Percentiles rank a stretch among this genome's conserved stretches.
These are phyloP conservation scores for Lymantria dispar DNA, from an alignment of 2,888 invertebrate genomes.

Conservation along the genomic window DNA sequence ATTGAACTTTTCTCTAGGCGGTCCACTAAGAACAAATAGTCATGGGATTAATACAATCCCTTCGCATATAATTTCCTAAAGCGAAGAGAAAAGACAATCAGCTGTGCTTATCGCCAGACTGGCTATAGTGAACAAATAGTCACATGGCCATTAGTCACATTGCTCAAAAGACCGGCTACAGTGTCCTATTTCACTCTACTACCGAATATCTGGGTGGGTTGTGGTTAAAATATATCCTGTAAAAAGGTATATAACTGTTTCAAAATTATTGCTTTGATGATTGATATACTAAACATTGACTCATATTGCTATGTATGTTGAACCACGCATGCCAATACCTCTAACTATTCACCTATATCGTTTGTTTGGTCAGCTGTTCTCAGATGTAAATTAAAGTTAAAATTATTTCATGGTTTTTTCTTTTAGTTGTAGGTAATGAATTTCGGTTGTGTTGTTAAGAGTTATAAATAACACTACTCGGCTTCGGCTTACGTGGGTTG, in stretches of 20 bases:
- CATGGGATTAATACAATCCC: too few species aligned
- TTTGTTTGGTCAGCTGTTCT: conserved; percentile 16
- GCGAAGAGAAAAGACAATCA: too few species aligned
- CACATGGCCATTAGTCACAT: too few species aligned
- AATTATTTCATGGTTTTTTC: neutral
- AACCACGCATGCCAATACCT: conserved; percentile 7
- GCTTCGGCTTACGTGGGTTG: neutral
- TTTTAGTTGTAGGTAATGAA: conserved; percentile 1
- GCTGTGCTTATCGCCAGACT: too few species aligned
- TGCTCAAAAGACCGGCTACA: too few species aligned
- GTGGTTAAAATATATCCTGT: too few species aligned
- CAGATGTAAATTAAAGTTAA: conserved; percentile 9
- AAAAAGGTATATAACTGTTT: neutral
- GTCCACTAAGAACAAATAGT: too few species aligned
- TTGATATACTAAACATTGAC: conserved; percentile 8
- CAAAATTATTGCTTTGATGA: conserved; percentile 1
- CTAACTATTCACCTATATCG: conserved; percentile 6
- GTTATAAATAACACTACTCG: conserved; percentile 5
- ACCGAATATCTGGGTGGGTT: too few species aligned
- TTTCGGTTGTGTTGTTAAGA: conserved; percentile 1
- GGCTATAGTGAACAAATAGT: too few species aligned
- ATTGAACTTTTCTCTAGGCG: too few species aligned
- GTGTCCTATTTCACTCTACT: too few species aligned
- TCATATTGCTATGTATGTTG: conserved; percentile 14
- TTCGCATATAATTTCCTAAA: too few species aligned